Percentiles rank a stretch among this genome's conserved stretches.
Conservation (phyloP, 2,797 vertebrate genomes). For the Siniperca undulata region DNA sequence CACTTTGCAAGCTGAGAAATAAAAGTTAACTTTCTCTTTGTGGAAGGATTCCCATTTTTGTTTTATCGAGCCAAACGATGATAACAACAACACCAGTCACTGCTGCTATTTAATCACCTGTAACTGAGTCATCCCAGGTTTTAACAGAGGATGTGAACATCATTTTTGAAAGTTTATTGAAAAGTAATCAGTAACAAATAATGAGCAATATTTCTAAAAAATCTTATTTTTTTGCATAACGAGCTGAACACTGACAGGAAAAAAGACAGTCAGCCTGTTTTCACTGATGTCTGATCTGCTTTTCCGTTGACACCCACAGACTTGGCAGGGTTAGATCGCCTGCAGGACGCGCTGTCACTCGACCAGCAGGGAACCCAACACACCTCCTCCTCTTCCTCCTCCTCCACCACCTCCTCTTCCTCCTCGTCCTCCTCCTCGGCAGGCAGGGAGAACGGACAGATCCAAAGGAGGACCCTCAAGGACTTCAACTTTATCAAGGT, state of each 20-base stretch:
- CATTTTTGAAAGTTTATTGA: conserved; percentile 31
- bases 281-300: conserved; percentile 55
- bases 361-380: conserved; percentile 93
- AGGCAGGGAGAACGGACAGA: conserved; percentile 92
- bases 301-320: conserved; percentile 82
- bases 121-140: conserved; percentile 38
- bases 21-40: conserved; percentile 70
- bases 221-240: neutral
- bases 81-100: conserved; percentile 9
- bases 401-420: conserved; percentile 83
- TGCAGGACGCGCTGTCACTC: conserved; percentile 94
- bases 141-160: conserved; percentile 32
- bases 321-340: conserved; percentile 94
- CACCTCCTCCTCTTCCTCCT: conserved; percentile 83
- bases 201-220: conserved; percentile 11
- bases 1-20: conserved; percentile 67
- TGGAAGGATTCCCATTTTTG: conserved; percentile 52
- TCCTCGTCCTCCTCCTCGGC: conserved; percentile 85
- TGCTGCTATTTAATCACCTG: conserved; percentile 41
- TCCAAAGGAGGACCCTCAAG: conserved; percentile 90
- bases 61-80: conserved; percentile 18
- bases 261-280: conserved; percentile 42
- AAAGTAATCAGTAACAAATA: conserved; percentile 27
- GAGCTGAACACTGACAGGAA: neutral
- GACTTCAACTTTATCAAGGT: conserved; percentile 99